Percentiles rank a stretch among this genome's conserved stretches.
Evolutionary conservation across 2,113 vertebrate genomes (phyloP).

Genomic region (Pyrgilauda ruficollis): DNA sequence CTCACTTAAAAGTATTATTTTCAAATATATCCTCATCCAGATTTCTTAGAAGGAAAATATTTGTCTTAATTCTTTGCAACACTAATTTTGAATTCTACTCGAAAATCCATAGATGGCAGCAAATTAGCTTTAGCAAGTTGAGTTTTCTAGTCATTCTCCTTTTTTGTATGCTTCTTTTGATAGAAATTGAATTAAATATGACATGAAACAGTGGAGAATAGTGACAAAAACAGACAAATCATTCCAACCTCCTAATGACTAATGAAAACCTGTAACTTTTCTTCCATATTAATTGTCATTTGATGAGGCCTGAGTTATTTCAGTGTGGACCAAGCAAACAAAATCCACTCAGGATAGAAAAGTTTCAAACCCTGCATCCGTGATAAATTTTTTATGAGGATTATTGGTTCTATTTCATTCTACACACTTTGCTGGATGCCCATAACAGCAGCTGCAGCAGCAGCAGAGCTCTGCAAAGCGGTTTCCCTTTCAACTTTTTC

Average conservation of each 20-base stretch:
- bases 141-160: not conserved
- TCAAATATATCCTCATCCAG: not conserved
- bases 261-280: not conserved
- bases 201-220: not conserved
- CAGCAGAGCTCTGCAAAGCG: not conserved
- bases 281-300: not conserved
- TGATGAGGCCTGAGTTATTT: not conserved
- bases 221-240: not conserved
- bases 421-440: not conserved
- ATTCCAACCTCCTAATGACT: not conserved
- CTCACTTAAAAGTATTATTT: not conserved
- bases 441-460: not conserved
- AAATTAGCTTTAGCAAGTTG: not conserved
- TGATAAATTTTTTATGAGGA: not conserved
- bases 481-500: conserved; percentile 6
- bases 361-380: not conserved
- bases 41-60: not conserved
- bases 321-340: not conserved
- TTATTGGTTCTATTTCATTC: not conserved
- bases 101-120: conserved; percentile 4
- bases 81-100: not conserved
- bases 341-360: not conserved
- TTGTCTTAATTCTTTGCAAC: not conserved
- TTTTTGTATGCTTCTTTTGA: not conserved
- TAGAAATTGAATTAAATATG: not conserved